Percentiles rank a stretch among this genome's conserved stretches.
Conservation (phyloP, 2,888 invertebrate genomes). For the Callinectes sapidus region DNA sequence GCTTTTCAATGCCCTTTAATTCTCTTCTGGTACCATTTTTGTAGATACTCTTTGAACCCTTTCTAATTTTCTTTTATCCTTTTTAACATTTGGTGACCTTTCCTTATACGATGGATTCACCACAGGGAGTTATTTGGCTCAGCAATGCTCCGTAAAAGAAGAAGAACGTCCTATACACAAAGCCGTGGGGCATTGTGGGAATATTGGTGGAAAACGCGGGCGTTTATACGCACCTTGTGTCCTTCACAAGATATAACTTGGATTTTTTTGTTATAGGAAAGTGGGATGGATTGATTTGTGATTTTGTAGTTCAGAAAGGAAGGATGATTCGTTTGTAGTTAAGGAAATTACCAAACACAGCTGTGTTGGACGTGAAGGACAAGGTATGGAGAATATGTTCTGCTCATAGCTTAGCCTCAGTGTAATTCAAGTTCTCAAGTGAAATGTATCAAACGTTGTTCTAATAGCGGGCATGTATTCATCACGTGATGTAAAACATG, state of each 20-base stretch:
- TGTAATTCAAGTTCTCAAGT: neutral
- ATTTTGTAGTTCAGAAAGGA: neutral
- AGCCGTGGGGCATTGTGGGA: neutral
- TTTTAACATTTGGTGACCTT: too few species aligned
- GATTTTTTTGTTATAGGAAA: neutral
- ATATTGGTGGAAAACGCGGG: neutral
- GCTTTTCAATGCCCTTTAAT: too few species aligned
- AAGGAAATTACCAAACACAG: neutral
- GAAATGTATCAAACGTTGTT: neutral
- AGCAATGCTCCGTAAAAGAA: too few species aligned
- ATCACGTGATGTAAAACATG: neutral
- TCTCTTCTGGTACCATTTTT: too few species aligned
- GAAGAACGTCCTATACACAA: neutral
- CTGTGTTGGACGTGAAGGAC: neutral
- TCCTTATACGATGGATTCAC: too few species aligned
- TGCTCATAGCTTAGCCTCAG: too few species aligned
- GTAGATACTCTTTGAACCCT: too few species aligned
- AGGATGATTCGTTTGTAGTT: neutral
- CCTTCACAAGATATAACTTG: neutral
- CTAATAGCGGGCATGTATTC: neutral
- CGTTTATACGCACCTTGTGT: neutral
- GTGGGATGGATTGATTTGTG: neutral
- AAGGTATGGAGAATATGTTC: neutral
- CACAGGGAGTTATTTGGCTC: too few species aligned
- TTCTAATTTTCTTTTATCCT: too few species aligned